phyloP scores from a whole-genome alignment of 2,888 invertebrate species.

The Habrosyne pyritoides region DNA sequence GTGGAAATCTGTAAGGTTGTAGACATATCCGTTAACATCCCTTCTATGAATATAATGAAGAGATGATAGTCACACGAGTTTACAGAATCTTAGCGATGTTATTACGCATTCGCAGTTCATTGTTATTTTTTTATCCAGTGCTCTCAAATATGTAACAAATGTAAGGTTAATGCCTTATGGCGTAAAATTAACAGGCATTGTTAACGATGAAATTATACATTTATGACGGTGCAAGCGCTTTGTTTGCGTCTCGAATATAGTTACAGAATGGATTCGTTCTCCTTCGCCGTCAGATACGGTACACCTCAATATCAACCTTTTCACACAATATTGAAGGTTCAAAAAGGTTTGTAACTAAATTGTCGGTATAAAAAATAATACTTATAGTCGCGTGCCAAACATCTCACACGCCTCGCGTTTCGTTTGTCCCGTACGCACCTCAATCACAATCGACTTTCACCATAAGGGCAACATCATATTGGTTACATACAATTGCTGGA shows the following conservation, averaged over 20 bases:
- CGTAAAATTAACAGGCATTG: background rate
- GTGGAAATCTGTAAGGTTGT: no score
- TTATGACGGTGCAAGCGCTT: slow-evolving; percentile 31
- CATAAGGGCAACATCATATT: slow-evolving; percentile 65
- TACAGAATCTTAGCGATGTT: background rate
- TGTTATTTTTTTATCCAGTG: background rate
- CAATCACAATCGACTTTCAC: slow-evolving; percentile 75
- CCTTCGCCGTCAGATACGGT: slow-evolving; percentile 31
- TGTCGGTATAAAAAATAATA: slow-evolving; percentile 44
- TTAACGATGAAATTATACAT: background rate
- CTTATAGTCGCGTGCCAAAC: slow-evolving; percentile 52
- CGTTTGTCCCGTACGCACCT: slow-evolving; percentile 61
- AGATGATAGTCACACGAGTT: background rate
- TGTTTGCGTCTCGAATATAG: slow-evolving; percentile 58
- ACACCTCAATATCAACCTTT: slow-evolving; percentile 42
- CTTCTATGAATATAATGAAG: background rate
- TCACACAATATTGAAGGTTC: slow-evolving; percentile 34
- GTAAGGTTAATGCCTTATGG: background rate
- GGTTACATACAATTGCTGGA: slow-evolving; percentile 1
- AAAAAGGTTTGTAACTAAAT: slow-evolving; percentile 35
- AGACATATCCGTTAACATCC: no score
- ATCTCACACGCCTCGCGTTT: slow-evolving; percentile 45
- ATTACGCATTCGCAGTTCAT: background rate
- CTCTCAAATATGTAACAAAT: background rate
- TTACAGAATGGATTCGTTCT: slow-evolving; percentile 35